Percentiles rank a stretch among this genome's conserved stretches.
Conservation (phyloP, 2,888 invertebrate genomes). For the Pachydiplax longipennis region DNA sequence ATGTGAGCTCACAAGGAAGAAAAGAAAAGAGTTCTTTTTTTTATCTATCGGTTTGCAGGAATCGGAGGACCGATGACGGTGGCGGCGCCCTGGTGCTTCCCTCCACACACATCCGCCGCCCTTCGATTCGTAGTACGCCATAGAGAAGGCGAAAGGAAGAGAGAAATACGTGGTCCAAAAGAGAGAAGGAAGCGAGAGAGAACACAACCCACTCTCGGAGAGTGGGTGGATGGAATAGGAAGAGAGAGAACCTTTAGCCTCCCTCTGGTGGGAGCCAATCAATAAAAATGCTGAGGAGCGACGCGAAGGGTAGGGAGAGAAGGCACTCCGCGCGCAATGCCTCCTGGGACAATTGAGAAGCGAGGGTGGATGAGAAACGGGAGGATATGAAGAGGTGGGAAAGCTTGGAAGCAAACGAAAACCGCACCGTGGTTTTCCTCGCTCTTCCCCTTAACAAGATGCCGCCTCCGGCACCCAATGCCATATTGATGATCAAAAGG, state of each 20-base stretch:
- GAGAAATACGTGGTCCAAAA: neutral
- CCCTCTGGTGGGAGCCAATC: conserved; percentile 17
- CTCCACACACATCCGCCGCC: neutral
- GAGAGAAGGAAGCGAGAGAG: neutral
- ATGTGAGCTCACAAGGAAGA: too few relatives aligned
- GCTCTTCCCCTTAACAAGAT: neutral
- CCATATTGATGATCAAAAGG: neutral
- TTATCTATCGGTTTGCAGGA: neutral
- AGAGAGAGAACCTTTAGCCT: neutral
- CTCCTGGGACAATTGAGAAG: conserved; percentile 26
- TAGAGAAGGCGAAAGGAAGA: neutral
- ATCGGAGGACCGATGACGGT: neutral
- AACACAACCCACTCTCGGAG: too few relatives aligned
- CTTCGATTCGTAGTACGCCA: neutral
- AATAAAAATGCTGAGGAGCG: conserved; percentile 31
- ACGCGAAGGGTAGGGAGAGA: neutral
- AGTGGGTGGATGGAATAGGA: neutral
- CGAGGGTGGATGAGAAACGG: neutral
- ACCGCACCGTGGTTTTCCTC: neutral
- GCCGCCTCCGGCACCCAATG: neutral
- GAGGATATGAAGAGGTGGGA: neutral
- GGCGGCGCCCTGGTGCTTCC: neutral
- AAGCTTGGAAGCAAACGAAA: neutral
- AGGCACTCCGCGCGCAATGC: neutral
- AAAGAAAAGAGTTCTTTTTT: neutral